Evolutionary conservation across 2,113 vertebrate species (phyloP).

Genomic region (Gymnocephalus cernua): DNA sequence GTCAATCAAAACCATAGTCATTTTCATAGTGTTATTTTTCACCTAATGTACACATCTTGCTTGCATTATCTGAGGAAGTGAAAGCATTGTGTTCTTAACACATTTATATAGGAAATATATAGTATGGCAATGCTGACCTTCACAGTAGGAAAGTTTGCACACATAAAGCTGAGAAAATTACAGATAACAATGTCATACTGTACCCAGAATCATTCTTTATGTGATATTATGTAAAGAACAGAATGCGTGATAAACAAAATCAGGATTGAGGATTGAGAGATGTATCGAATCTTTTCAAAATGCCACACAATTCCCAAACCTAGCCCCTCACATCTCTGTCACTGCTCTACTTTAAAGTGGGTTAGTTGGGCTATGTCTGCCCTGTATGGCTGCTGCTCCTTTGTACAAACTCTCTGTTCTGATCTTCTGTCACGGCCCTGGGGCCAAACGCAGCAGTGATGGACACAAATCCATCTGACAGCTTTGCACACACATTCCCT

Average conservation of each 20-base stretch:
- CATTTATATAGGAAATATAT: neutral
- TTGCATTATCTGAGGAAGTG: neutral
- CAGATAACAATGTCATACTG: neutral
- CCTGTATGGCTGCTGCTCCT: slow-evolving; percentile 64
- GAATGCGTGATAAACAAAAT: neutral
- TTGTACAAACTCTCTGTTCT: slow-evolving; percentile 72
- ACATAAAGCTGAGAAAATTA: neutral
- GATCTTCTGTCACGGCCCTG: slow-evolving; percentile 66
- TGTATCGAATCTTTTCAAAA: slow-evolving; percentile 33
- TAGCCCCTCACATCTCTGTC: slow-evolving; percentile 17
- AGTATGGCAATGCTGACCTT: neutral
- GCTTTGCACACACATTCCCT: slow-evolving; percentile 63
- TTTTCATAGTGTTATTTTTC: slow-evolving; percentile 6
- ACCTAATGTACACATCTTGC: neutral
- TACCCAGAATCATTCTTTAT: neutral
- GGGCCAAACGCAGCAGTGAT: slow-evolving; percentile 68
- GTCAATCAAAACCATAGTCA: slow-evolving; percentile 23
- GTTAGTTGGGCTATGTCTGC: slow-evolving; percentile 64
- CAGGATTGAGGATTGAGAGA: neutral
- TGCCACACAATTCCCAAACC: slow-evolving; percentile 24
- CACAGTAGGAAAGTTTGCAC: neutral
- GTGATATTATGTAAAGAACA: neutral
- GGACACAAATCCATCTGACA: slow-evolving; percentile 79
- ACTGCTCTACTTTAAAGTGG: slow-evolving; percentile 74
- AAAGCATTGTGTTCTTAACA: neutral